Conservation (phyloP, 1,140 invertebrate species). For the Anastrepha obliqua region DNA sequence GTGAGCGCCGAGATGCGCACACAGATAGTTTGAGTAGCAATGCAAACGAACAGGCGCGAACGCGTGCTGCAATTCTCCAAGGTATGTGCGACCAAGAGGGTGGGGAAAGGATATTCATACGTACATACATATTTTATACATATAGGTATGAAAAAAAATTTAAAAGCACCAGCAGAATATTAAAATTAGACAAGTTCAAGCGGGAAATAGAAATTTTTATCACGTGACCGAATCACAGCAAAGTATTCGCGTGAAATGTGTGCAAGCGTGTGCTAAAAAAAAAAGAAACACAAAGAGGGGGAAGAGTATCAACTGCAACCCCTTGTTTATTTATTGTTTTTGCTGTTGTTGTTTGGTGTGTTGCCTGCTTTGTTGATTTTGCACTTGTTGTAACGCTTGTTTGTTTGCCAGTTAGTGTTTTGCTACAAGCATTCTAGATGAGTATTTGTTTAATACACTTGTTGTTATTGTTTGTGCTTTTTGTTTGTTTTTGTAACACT, state of each 20-base stretch:
- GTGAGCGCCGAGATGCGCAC: not conserved
- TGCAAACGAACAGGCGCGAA: not conserved
- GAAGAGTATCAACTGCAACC: slow-evolving; percentile 10
- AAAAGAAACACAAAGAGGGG: not conserved
- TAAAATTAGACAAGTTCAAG: slow-evolving; percentile 33
- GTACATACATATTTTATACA: not conserved
- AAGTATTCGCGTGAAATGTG: not conserved
- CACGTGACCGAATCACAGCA: slow-evolving; percentile 21
- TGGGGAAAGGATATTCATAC: not conserved
- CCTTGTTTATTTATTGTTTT: slow-evolving; percentile 36
- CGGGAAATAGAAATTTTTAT: slow-evolving; percentile 14
- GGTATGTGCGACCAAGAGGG: not conserved
- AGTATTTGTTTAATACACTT: slow-evolving; percentile 67
- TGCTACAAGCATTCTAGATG: slow-evolving; percentile 58
- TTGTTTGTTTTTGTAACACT: slow-evolving; percentile 61
- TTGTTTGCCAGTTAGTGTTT: slow-evolving; percentile 45
- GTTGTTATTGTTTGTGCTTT: slow-evolving; percentile 61
- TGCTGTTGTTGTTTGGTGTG: slow-evolving; percentile 19
- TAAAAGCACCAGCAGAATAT: not conserved
- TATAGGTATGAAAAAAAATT: not conserved
- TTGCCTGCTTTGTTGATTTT: slow-evolving; percentile 28
- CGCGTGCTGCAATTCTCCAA: slow-evolving; percentile 48
- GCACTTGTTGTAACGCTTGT: slow-evolving; percentile 35
- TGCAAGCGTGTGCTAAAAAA: not conserved
- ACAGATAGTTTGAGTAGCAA: slow-evolving; percentile 24